Evolutionary conservation across 2,113 vertebrate species (phyloP), one percentile per base, ranked within the genome.

Genomic region (Naja naja): DNA sequence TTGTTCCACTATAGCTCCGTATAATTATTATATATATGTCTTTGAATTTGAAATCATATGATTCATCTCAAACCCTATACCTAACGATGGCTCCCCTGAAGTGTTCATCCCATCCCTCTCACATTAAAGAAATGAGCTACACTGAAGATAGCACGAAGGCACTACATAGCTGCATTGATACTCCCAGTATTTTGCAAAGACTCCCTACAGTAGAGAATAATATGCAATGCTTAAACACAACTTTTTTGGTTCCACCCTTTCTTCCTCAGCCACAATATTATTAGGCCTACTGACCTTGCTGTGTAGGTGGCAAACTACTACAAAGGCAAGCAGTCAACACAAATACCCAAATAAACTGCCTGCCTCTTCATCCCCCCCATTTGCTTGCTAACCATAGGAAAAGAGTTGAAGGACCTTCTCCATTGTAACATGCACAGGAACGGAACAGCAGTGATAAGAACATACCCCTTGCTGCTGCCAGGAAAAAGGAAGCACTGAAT

Each of bases 381-480:
- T 96, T 94, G 96, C 97, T 97, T 97, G 96, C 96, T 96, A 97
- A 95, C 96, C 87, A 94, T 89, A 96, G 97, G 97, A 97, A 96
- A 81, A 95, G 96, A 96, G 95, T 93, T 96, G 97, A 97, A 97
- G 96, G 94, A 96, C 95, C 94, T 94, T 95, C 96, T 94, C 96
- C 94, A 96, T 95, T 94, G 95, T 96, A 96, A 94, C 89, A 0
- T 56, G 91, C 94, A 94, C 69, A 93, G 95, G 96, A 95, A 94
- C 94, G 95, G 95, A 97, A 95, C 95, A 92, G 92, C 96, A 97
- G 97, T 97, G 98, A 98, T 98, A 97, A 98, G 98, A 98, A 97
- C 96, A 96, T 97, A 97, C 97, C 97, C 97, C 98, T 97, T 34
- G 97, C 98, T 97, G 98, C 97, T 95, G 94, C 64, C 47, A 96